These are phyloP conservation scores for Sinopyrophorus schimmeli DNA, from an alignment of 2,888 invertebrate species.

Conservation along the genomic window DNA sequence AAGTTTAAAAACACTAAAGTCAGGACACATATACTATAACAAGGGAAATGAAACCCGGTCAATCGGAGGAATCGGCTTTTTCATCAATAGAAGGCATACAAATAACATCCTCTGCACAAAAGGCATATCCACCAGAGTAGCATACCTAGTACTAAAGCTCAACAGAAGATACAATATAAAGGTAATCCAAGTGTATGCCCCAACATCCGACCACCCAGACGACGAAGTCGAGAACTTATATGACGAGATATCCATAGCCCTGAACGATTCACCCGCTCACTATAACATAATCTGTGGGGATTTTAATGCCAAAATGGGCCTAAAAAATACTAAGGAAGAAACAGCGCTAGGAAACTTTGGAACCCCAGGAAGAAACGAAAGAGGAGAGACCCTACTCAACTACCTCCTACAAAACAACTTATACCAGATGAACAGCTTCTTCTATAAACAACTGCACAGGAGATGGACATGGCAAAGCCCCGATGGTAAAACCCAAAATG, in stretches of 20 bases:
- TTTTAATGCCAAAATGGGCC: slow-evolving; percentile 2
- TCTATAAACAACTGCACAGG: too few species aligned
- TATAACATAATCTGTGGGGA: slow-evolving; percentile 3
- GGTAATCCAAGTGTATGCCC: too few species aligned
- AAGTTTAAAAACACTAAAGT: too few species aligned
- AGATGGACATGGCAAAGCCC: too few species aligned
- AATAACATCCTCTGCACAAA: not conserved
- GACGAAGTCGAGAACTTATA: slow-evolving; percentile 1
- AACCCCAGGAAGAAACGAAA: slow-evolving; percentile 4
- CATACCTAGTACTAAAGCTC: slow-evolving; percentile 1
- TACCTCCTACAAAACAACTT: too few species aligned
- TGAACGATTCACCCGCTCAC: not conserved
- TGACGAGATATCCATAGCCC: slow-evolving; percentile 2
- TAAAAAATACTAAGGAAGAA: not conserved
- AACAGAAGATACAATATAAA: slow-evolving; percentile 2
- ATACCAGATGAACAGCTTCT: too few species aligned
- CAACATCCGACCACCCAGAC: slow-evolving; percentile 1
- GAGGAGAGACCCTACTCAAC: too few species aligned
- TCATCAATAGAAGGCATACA: too few species aligned
- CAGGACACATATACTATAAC: slow-evolving; percentile 1
- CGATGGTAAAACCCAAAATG: too few species aligned
- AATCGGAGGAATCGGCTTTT: slow-evolving; percentile 1
- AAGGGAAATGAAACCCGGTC: slow-evolving; percentile 1
- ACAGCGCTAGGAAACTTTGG: slow-evolving; percentile 4
- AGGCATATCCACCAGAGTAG: slow-evolving; percentile 2